phyloP scores from a whole-genome alignment of 2,113 vertebrate species.

The Tyrannus savana region DNA sequence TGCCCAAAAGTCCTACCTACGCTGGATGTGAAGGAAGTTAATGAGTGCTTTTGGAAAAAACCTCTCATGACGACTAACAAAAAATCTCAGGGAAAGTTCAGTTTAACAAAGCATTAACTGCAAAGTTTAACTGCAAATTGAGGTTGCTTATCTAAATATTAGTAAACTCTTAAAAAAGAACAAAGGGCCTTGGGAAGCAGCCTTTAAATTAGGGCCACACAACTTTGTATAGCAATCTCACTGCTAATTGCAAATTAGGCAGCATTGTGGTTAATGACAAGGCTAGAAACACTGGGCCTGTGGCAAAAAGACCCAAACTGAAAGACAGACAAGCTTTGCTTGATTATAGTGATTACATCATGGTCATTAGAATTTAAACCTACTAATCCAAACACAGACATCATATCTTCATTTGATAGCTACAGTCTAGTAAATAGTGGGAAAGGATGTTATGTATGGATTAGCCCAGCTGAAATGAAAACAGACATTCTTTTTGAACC shows the following conservation, averaged over 20 bases:
- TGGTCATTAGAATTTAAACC: slow-evolving; percentile 77
- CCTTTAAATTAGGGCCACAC: slow-evolving; percentile 60
- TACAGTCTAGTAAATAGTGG: slow-evolving; percentile 78
- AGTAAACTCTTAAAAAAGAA: slow-evolving; percentile 55
- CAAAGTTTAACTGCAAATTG: slow-evolving; percentile 45
- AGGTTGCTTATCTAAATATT: slow-evolving; percentile 67
- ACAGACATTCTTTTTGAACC: slow-evolving; percentile 85
- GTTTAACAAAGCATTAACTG: not conserved
- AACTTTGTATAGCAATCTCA: slow-evolving; percentile 14
- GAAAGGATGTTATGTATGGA: slow-evolving; percentile 82
- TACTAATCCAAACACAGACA: slow-evolving; percentile 83
- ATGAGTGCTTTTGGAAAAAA: not conserved
- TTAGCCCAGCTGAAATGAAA: slow-evolving; percentile 85
- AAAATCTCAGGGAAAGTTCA: not conserved
- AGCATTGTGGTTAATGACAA: slow-evolving; percentile 74
- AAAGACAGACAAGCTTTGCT: slow-evolving; percentile 78
- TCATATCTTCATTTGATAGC: slow-evolving; percentile 85
- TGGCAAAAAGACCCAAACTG: slow-evolving; percentile 72
- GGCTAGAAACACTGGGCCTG: slow-evolving; percentile 62
- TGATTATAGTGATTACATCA: slow-evolving; percentile 82
- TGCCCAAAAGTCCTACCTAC: not conserved
- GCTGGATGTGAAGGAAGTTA: slow-evolving; percentile 6
- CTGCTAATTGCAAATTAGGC: slow-evolving; percentile 73
- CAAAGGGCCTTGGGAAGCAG: slow-evolving; percentile 45
- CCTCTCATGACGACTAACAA: fast-evolving